Evolutionary conservation across 2,113 vertebrate species (phyloP).

Genomic region (Phycodurus eques): DNA sequence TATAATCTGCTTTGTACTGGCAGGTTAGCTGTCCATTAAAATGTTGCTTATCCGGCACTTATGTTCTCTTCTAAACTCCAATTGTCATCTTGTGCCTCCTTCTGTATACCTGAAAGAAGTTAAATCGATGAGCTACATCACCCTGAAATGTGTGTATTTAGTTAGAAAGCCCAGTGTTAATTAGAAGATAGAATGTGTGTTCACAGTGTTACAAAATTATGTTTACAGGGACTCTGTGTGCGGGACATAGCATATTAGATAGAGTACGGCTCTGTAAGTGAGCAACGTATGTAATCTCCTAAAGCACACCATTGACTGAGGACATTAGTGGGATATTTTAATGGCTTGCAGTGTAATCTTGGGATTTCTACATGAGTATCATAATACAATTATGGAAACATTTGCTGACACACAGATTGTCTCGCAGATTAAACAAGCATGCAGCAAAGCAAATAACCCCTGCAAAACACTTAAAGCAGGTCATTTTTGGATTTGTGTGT

Average conservation of each 20-base stretch:
- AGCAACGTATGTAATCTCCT: slow-evolving; percentile 29
- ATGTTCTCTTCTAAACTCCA: slow-evolving; percentile 2
- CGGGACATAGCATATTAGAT: slow-evolving; percentile 12
- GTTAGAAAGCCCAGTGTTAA: background rate
- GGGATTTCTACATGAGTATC: background rate
- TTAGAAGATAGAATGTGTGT: background rate
- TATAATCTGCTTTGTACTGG: slow-evolving; percentile 28
- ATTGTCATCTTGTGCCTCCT: background rate
- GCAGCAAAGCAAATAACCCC: slow-evolving; percentile 39
- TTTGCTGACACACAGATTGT: slow-evolving; percentile 14
- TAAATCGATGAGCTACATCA: background rate
- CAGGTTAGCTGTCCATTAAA: slow-evolving; percentile 15
- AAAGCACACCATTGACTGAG: slow-evolving; percentile 19
- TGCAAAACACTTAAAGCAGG: slow-evolving; percentile 42
- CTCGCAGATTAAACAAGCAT: slow-evolving; percentile 29
- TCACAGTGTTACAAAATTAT: background rate
- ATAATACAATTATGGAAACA: slow-evolving; percentile 19
- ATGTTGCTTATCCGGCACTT: background rate
- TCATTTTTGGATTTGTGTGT: slow-evolving; percentile 16
- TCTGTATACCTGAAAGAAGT: background rate
- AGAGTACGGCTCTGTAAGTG: slow-evolving; percentile 15
- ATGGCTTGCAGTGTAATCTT: slow-evolving; percentile 21
- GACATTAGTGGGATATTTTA: slow-evolving; percentile 28
- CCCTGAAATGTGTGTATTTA: background rate
- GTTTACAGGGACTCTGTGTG: background rate